Conservation (phyloP, 2,797 vertebrate genomes). For the Megalops cyprinoides region DNA sequence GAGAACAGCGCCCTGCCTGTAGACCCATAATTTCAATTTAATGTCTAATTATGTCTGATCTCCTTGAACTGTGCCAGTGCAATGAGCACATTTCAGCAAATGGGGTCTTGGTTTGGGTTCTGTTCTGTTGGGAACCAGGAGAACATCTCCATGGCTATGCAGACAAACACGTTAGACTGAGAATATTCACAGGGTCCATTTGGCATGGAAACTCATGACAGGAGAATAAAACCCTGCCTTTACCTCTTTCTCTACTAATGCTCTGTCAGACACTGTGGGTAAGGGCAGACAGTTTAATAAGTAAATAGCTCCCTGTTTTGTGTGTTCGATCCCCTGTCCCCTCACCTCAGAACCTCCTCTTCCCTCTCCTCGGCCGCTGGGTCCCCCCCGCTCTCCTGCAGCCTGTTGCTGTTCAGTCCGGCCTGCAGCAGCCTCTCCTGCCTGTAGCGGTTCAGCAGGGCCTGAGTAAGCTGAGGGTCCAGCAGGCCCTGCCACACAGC, state of each 20-base stretch:
- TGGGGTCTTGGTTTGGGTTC: not conserved
- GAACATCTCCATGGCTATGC: not conserved
- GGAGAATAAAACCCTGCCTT: not conserved
- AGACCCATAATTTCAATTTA: no score
- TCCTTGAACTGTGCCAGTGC: no score
- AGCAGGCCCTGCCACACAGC: constrained; percentile 63
- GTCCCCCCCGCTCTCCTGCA: constrained; percentile 49
- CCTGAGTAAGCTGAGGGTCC: constrained; percentile 69
- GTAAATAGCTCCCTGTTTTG: not conserved
- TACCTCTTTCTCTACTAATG: not conserved
- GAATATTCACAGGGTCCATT: not conserved
- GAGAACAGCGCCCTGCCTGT: not conserved
- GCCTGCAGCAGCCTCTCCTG: constrained; percentile 63
- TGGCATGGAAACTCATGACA: not conserved
- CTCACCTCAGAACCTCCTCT: constrained; percentile 72
- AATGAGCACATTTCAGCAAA: no score
- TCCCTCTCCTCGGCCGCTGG: constrained; percentile 54
- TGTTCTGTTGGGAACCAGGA: not conserved
- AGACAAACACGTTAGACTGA: not conserved
- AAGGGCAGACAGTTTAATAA: not conserved
- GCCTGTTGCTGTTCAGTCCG: constrained; percentile 38
- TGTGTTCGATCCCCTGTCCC: not conserved
- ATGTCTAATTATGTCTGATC: no score
- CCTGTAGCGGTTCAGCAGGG: constrained; percentile 66
- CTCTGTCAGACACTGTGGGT: no score